These are phyloP conservation scores for Spilosoma lubricipeda DNA, from an alignment of 2,888 invertebrate genomes.

Conservation along the genomic window DNA sequence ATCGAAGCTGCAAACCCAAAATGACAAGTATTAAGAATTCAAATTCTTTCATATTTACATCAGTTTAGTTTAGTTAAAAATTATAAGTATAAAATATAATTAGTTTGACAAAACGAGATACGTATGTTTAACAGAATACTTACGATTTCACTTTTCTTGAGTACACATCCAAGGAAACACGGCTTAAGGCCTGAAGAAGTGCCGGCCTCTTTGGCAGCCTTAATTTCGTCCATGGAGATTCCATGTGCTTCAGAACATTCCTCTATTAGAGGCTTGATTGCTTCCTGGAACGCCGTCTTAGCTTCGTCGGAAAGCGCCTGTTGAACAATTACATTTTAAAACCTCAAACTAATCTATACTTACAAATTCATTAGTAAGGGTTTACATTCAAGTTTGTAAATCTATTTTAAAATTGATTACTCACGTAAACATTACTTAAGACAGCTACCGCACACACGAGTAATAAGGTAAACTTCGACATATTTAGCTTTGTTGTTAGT, in stretches of 20 bases:
- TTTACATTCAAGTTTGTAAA: background rate
- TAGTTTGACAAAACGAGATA: no score
- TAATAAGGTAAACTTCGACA: constrained; percentile 13
- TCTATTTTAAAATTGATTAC: background rate
- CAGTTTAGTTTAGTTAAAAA: no score
- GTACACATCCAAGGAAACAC: constrained; percentile 39
- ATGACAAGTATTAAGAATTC: no score
- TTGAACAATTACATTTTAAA: background rate
- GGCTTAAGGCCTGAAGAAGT: constrained; percentile 21
- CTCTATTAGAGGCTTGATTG: constrained; percentile 19
- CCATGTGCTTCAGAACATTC: constrained; percentile 30
- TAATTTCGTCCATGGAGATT: constrained; percentile 21
- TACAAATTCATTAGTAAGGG: background rate
- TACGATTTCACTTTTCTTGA: constrained; percentile 46
- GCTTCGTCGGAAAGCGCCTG: constrained; percentile 31
- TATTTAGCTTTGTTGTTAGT: background rate
- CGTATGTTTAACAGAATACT: constrained; percentile 19
- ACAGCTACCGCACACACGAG: constrained; percentile 28
- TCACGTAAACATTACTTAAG: constrained; percentile 13
- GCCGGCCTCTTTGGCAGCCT: constrained; percentile 17
- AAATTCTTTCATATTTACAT: no score
- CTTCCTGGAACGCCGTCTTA: constrained; percentile 16
- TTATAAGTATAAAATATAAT: no score
- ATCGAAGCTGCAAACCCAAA: background rate
- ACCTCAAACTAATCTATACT: background rate